Percentiles rank a stretch among this genome's conserved stretches.
Evolutionary conservation across 2,113 vertebrate species (phyloP).

Genomic region (Pelvicachromis taeniatus): DNA sequence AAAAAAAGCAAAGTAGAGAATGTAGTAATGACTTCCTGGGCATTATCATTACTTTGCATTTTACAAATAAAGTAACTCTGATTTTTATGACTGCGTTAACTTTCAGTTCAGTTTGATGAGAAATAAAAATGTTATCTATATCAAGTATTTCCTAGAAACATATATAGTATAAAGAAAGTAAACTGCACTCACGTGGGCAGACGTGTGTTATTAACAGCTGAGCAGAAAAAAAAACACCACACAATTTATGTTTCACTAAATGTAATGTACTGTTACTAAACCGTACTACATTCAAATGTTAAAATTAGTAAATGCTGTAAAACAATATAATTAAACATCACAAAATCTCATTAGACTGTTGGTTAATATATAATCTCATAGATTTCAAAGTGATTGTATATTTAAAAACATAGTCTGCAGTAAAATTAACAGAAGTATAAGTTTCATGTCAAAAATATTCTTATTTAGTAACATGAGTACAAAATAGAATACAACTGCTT

Average conservation of each 20-base stretch:
- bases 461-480: not conserved
- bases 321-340: not conserved
- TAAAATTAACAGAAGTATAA: not conserved
- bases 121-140: no score
- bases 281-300: not conserved
- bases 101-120: no score
- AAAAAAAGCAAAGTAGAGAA: no score
- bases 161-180: not conserved
- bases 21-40: no score
- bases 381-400: not conserved
- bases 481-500: not conserved
- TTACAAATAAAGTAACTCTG: no score
- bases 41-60: no score
- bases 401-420: not conserved
- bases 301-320: not conserved
- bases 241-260: not conserved
- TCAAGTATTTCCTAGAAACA: no score
- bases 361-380: not conserved
- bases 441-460: not conserved
- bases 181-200: rapidly evolving
- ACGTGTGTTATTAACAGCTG: not conserved
- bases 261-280: not conserved
- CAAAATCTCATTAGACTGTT: not conserved
- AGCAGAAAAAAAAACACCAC: not conserved
- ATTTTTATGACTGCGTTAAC: no score